Base-by-base conservation (phyloP, 2,888 invertebrate genomes). In the Andrena bucephala region DNA sequence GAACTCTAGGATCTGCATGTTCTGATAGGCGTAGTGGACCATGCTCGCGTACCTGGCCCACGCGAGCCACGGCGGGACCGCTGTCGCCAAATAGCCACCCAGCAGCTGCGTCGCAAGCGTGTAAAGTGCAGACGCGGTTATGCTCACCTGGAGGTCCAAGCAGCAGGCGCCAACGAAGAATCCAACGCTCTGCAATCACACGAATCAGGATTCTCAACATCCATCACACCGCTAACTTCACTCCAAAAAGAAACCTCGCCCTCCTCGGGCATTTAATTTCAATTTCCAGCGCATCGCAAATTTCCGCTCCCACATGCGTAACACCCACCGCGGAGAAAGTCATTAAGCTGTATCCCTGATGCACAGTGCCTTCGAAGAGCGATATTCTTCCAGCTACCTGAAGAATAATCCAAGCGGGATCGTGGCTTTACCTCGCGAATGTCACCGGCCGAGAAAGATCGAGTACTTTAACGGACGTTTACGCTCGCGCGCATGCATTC, bases 21-120 rank as follows among this genome's bases (percentile, higher is more conserved):
- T 97, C 92, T 97, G 96, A 94, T 96, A 97, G 77, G 97, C 97
- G 93, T 97, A 97, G 93, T 97, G 96, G 70, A 97, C 96, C 96
- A 97, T 96, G 68, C 97, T 97, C 77, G 96, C 95, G 91, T 97
- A 97, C 87, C 96, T 95, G 93, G 96, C 95, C 97, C 97, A 97
- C 90, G 96, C 96, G 76, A 97, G 94, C 95, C 96, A 97, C 48
- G 95, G 94, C 27, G 97, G 97, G 90, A 97, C 96, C 91, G 96
- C 95, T 60, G 96, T 96, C 65, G 97, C 96, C 85, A 97, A 95
- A 93, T 96, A 97, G 77, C 94, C 95, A 83, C 97, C 97, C 91
- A 97, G 96, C 67, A 97, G 95, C 93, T 97, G 97, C 59, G 97
- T 97, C 73, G 96, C 96, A 89, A 97, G 94, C 69, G 97, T 97